Evolutionary conservation across 2,113 vertebrate species (phyloP), one percentile per base, ranked within the genome.

Genomic region (Anarhynchus alexandrinus): DNA sequence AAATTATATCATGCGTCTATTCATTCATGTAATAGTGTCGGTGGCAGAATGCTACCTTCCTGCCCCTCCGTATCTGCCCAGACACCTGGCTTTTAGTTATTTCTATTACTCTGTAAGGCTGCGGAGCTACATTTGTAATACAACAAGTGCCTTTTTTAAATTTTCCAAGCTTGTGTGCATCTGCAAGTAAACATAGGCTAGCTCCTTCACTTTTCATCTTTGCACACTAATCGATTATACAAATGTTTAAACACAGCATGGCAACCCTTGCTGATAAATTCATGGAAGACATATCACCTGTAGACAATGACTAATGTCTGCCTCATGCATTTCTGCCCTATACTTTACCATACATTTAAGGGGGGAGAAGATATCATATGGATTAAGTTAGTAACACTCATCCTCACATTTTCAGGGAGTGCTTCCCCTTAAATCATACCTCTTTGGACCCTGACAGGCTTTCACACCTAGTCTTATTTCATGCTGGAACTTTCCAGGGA

Each of bases 361-460:
- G 59, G 59, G 83, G 90, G 92, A 84, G 70, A 98, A 97, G 97
- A 85, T 94, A 96, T 98, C 98, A 98, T 98, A 98, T 98, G 98
- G 98, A 98, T 98, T 98, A 98, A 97, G 98, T 99, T 98, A 99
- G 98, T 98, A 98, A 98, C 98, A 98, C 98, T 96, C 97, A 97
- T 98, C 94, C 97, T 97, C 96, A 96, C 82, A 61, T 96, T 97
- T 98, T 98, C 96, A 97, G 96, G 94, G 97, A 94, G 58, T 92
- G 86, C 93, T 97, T 97, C 86, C 94, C 77, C 91, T 96, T 98
- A 98, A 98, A 98, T 98, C 98, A 98, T 97, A 95, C 91, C 94
- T 94, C 94, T 96, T 94, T 96, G 96, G 97, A 98, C 94, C 71
- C 90, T 98, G 98, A 98, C 98, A 98, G 93, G 91, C 97, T 97